Evolutionary conservation across 1,140 invertebrate species (phyloP).

Genomic region (Thaumetopoea pityocampa): DNA sequence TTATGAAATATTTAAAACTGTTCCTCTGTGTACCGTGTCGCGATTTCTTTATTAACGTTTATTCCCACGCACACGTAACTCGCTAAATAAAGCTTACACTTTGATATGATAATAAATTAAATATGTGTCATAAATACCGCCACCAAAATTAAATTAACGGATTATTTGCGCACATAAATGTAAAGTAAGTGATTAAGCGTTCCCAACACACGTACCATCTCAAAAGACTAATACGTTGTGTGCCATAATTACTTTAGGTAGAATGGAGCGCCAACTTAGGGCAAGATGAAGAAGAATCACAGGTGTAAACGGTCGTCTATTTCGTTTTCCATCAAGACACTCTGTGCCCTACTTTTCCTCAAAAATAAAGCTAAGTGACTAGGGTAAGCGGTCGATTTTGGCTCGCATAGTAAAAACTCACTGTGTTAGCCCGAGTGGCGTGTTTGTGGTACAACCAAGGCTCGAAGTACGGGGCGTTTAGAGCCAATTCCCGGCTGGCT

Average conservation of each 20-base stretch:
- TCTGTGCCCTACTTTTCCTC: conserved; percentile 6
- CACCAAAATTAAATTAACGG: conserved; percentile 65
- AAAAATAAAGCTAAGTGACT: conserved; percentile 42
- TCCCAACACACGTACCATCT: conserved; percentile 63
- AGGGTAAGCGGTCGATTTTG: conserved; percentile 48
- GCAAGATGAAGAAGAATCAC: conserved; percentile 70
- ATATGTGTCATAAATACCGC: conserved; percentile 64
- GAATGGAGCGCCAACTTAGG: conserved; percentile 62
- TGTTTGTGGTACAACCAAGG: conserved; percentile 55
- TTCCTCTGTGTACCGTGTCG: conserved; percentile 57
- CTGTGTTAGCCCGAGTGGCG: conserved; percentile 44
- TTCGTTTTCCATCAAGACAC: conserved; percentile 56
- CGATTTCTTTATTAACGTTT: conserved; percentile 62
- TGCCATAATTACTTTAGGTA: conserved; percentile 71
- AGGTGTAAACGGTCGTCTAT: conserved; percentile 65
- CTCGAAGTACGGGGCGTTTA: conserved; percentile 62
- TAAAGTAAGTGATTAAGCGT: conserved; percentile 72
- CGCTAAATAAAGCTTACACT: conserved; percentile 60
- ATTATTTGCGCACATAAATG: conserved; percentile 69
- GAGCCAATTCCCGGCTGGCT: conserved; percentile 67
- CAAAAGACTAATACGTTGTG: conserved; percentile 72
- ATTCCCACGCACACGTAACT: conserved; percentile 61
- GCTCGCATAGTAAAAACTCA: conserved; percentile 23
- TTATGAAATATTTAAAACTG: conserved; percentile 53
- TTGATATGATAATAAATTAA: conserved; percentile 71